Evolutionary conservation across 2,888 invertebrate genomes (phyloP), one percentile per base, ranked within the genome.

Genomic region (Thysanoteuthis rhombus): DNA sequence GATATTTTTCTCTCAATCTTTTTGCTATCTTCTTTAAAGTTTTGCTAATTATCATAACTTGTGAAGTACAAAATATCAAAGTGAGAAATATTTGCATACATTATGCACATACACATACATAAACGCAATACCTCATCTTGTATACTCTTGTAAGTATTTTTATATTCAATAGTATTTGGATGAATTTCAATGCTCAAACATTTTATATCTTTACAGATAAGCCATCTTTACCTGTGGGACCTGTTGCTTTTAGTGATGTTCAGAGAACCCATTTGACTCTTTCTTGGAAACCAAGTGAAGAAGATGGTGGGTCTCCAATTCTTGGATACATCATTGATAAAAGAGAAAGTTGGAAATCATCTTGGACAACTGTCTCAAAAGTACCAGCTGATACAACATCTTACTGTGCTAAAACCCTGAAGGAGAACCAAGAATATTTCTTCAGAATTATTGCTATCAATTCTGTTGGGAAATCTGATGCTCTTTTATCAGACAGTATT

Each of bases 351-450:
- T 95, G 95, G 93, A 96, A 95, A 93, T 94, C 95, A 42, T 98
- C 99, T 94, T 96, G 96, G 96, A 97, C 99, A 96, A 98, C 98
- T 94, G 99, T 99, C 94, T 98, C 98, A 97, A 98, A 98, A 96
- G 99, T 99, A 98, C 99, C 99, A 97, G 94, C 96, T 25, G 95
- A 95, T 93, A 95, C 96, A 93, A 96, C 96, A 92, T 95, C 95
- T 16, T 96, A 96, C 95, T 95, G 95, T 91, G 96, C 96, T 1
- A 96, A 96, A 93, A 96, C 96, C 93, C 95, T 97, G 92, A 95
- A 95, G 91, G 96, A 95, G 58, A 95, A 95, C 45, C 95, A 99
- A 92, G 96, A 96, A 92, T 97, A 97, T 94, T 95, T 96, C 94
- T 96, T 97, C 96, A 94, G 96, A 91, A 96, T 97, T 52, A 95